phyloP scores from a whole-genome alignment of 2,888 invertebrate species.

The Erannis defoliaria region DNA sequence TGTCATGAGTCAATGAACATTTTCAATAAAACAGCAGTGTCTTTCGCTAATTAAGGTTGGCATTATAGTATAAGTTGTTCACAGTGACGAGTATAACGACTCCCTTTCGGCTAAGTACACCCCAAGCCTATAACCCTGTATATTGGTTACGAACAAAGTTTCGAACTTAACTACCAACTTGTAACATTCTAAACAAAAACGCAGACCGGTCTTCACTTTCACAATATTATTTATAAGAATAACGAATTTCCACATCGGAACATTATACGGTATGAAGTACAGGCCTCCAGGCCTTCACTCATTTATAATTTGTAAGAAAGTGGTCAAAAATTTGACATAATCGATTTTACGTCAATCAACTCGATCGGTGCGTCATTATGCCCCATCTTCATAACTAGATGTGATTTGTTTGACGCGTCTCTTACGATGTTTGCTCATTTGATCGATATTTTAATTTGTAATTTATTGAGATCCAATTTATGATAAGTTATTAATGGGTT shows the following conservation, averaged over 20 bases:
- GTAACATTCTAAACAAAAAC: conserved; percentile 57
- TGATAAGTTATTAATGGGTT: conserved; percentile 31
- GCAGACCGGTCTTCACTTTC: conserved; percentile 54
- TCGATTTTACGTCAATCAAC: conserved; percentile 49
- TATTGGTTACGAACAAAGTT: too few species aligned
- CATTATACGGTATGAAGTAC: conserved; percentile 29
- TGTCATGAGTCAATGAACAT: too few species aligned
- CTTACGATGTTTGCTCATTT: conserved; percentile 62
- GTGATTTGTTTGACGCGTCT: conserved; percentile 50
- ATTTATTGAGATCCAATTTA: conserved; percentile 53
- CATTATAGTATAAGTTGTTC: too few species aligned
- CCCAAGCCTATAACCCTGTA: too few species aligned
- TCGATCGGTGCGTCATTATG: conserved; percentile 44
- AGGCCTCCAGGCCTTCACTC: conserved; percentile 33
- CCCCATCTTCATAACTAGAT: conserved; percentile 56
- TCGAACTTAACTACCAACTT: too few species aligned
- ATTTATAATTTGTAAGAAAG: conserved; percentile 43
- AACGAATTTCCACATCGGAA: conserved; percentile 46
- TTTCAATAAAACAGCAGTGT: too few species aligned
- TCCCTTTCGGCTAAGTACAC: too few species aligned
- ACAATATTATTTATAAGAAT: conserved; percentile 63
- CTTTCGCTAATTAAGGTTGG: too few species aligned
- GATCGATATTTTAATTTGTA: conserved; percentile 62
- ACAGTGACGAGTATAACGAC: too few species aligned
- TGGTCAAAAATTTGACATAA: conserved; percentile 62